Conservation (phyloP, 2,113 vertebrate species). For the Neolamprologus brichardi region DNA sequence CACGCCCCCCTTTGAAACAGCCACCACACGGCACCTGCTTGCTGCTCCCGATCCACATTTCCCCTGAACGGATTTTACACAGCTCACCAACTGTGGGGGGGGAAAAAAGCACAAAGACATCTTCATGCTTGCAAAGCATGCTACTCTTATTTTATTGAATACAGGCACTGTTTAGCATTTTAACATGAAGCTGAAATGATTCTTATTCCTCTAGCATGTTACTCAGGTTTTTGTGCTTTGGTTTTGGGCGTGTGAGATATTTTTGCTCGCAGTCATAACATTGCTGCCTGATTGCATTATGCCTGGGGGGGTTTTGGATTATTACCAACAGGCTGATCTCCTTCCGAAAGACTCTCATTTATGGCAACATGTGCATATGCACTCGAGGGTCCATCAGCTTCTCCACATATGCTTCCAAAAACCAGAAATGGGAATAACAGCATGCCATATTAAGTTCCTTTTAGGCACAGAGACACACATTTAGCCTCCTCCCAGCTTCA, state of each 20-base stretch:
- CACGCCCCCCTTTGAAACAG: conserved; percentile 37
- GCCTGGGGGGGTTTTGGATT: background rate
- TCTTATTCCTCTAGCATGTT: conserved; percentile 13
- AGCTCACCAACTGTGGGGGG: background rate
- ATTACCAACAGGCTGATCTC: conserved; percentile 33
- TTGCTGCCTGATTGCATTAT: conserved; percentile 10
- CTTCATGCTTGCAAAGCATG: conserved; percentile 11
- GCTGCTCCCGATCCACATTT: conserved; percentile 15
- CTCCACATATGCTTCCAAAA: background rate
- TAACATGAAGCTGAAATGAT: background rate
- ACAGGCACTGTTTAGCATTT: background rate
- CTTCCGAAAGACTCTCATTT: conserved; percentile 10
- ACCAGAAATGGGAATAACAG: background rate
- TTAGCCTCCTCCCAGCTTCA: conserved; percentile 27
- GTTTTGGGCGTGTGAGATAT: background rate
- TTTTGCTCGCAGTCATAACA: background rate
- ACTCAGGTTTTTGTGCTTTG: background rate
- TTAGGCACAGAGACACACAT: conserved; percentile 1
- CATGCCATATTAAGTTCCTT: conserved; percentile 44
- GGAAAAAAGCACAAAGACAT: background rate
- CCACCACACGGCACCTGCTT: conserved; percentile 35
- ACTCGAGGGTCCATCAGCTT: background rate
- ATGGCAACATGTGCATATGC: conserved; percentile 28
- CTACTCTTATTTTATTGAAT: background rate
- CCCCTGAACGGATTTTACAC: background rate